Conservation (phyloP, 2,113 vertebrate species). For the Poicephalus meyeri region DNA sequence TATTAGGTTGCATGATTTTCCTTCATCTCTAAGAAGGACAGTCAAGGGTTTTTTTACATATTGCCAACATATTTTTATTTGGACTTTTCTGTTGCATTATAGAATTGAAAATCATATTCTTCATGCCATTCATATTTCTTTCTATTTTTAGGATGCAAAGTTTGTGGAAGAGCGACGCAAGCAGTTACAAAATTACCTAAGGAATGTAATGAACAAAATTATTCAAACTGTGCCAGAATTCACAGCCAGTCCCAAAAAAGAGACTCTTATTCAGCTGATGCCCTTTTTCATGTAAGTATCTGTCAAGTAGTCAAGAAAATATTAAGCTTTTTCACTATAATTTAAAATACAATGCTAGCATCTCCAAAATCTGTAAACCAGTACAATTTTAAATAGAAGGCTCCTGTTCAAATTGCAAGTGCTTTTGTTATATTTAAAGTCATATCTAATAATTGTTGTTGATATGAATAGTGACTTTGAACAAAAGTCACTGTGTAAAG, state of each 20-base stretch:
- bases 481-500: neutral
- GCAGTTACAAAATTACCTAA: slow-evolving; percentile 93
- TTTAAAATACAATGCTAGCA: neutral
- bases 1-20: neutral
- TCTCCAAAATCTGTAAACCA: neutral
- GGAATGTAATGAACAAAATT: slow-evolving; percentile 95
- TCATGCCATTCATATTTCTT: neutral
- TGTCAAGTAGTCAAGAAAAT: neutral
- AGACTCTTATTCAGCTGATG: slow-evolving; percentile 88
- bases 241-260: slow-evolving; percentile 88
- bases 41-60: neutral
- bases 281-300: slow-evolving; percentile 94
- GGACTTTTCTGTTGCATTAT: neutral
- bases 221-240: slow-evolving; percentile 94
- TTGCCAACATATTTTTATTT: neutral
- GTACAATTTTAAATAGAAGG: neutral
- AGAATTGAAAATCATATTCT: neutral
- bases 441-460: neutral
- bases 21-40: neutral
- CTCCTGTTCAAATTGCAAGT: neutral
- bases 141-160: slow-evolving; percentile 87
- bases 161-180: slow-evolving; percentile 96
- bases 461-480: neutral
- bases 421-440: neutral
- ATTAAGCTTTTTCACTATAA: neutral